Base-by-base conservation (phyloP, 1,140 invertebrate species). In the Streblospio benedicti region DNA sequence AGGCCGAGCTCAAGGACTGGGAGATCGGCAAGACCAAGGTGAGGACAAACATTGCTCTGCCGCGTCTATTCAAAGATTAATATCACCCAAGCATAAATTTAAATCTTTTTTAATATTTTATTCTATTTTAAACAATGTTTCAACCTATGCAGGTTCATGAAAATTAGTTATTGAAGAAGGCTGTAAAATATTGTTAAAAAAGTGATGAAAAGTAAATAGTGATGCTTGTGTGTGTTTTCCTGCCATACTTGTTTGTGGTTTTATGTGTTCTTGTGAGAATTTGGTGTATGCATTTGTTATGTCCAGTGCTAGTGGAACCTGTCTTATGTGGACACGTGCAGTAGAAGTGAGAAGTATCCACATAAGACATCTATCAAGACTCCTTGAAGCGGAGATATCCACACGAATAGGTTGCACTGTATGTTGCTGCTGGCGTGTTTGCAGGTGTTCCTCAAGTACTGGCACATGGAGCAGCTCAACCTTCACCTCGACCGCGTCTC, bases 1-100 rank as follows among this genome's bases (percentile, higher is more conserved):
- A 86, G 41, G 69, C 89, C 1, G 85, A 85, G 72, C 84, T 90
- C 82, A 87, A 89, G 65, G 87, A 86, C 20, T 89, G 86, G 85
- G 86, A 86, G 9, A 75, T 89, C 18, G 87, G 87, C 32, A 86
- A 86, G 67, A 85, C 85, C 0, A 89, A 88, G 59, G 68, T 70
- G 38, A 65, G 20, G 28, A 2, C 20, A 35, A n/a, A 18, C 9
- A n/a, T n/a, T n/a, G n/a, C n/a, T n/a, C n/a, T n/a, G n/a, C n/a
- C n/a, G n/a, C n/a, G n/a, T n/a, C n/a, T 20, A 35, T 32, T 28
- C 31, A 27, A 51, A 16, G 16, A 20, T 27, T 6, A 54, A 20
- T 54, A 54, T 4, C n/a, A 54, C 1, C 35, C 2, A 20, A 1
- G n/a, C 35, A 4, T 3, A 16, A 32, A 2, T 54, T 32, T 20